These are phyloP conservation scores for Coreoperca whiteheadi DNA, from an alignment of 2,113 vertebrate genomes.

Conservation along the genomic window DNA sequence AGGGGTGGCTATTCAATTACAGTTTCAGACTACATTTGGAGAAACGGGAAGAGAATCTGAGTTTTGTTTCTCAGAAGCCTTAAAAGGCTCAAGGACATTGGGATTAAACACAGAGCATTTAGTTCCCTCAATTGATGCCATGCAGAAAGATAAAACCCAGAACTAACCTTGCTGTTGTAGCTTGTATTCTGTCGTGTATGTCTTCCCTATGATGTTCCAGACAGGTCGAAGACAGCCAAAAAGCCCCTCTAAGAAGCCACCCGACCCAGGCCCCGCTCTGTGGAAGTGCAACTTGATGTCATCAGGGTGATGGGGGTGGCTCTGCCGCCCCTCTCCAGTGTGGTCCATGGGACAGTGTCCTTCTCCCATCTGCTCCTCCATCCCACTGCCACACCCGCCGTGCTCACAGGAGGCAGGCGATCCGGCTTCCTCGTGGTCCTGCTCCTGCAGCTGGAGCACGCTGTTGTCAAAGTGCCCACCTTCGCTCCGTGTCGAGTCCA, in stretches of 20 bases:
- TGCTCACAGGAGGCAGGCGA: slow-evolving; percentile 80
- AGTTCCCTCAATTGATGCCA: slow-evolving; percentile 6
- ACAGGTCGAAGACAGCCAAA: slow-evolving; percentile 96
- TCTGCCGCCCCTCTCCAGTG: slow-evolving; percentile 59
- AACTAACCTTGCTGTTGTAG: slow-evolving; percentile 96
- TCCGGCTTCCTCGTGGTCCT: slow-evolving; percentile 86
- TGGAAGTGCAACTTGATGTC: slow-evolving; percentile 98
- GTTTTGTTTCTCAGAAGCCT: slow-evolving; percentile 30
- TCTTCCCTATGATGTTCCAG: slow-evolving; percentile 99
- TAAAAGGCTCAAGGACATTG: slow-evolving; percentile 20
- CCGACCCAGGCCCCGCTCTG: slow-evolving; percentile 85
- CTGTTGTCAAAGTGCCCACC: slow-evolving; percentile 95
- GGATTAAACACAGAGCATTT: slow-evolving; percentile 14
- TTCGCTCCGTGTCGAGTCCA: slow-evolving; percentile 90
- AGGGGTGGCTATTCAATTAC: slow-evolving; percentile 47
- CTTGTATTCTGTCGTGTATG: slow-evolving; percentile 98
- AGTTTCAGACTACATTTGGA: slow-evolving; percentile 26
- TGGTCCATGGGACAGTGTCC: slow-evolving; percentile 76
- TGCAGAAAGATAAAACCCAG: slow-evolving; percentile 7
- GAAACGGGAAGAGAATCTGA: slow-evolving; percentile 22
- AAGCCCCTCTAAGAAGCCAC: slow-evolving; percentile 97
- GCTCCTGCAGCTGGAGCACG: slow-evolving; percentile 94
- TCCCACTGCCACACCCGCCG: slow-evolving; percentile 77
- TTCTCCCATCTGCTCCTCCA: slow-evolving; percentile 84
- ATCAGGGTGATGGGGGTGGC: slow-evolving; percentile 78